These are phyloP conservation scores for Meda fulgida DNA, from an alignment of 2,797 vertebrate species.

Conservation along the genomic window DNA sequence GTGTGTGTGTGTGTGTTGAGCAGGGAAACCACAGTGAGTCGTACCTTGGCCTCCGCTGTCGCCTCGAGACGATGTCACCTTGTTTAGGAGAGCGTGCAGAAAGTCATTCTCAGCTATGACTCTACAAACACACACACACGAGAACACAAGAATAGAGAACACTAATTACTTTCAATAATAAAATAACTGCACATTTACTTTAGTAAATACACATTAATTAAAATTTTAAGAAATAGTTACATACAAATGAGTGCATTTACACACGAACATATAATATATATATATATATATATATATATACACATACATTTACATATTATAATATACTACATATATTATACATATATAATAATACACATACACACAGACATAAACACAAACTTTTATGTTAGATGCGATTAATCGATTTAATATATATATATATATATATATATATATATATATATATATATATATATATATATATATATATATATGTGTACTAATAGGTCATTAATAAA, in stretches of 20 bases:
- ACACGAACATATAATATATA: background rate
- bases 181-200: background rate
- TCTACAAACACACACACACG: slow-evolving; percentile 69
- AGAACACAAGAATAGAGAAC: background rate
- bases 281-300: background rate
- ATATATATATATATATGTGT: no score
- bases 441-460: no score
- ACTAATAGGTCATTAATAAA: no score
- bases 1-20: background rate
- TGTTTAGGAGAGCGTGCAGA: slow-evolving; percentile 90
- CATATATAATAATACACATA: no score
- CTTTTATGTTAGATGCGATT: no score
- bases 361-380: no score
- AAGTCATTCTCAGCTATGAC: slow-evolving; percentile 92
- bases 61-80: slow-evolving; percentile 88
- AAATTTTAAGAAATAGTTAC: background rate
- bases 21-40: background rate
- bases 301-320: no score
- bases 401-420: no score
- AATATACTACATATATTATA: no score
- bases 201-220: background rate
- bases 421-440: no score
- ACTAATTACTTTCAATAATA: background rate
- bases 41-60: slow-evolving; percentile 97
- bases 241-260: background rate